A percentile compares a stretch with the other conserved stretches of the same genome.
phyloP scores from a whole-genome alignment of 2,113 vertebrate species.

The Geothlypis trichas region DNA sequence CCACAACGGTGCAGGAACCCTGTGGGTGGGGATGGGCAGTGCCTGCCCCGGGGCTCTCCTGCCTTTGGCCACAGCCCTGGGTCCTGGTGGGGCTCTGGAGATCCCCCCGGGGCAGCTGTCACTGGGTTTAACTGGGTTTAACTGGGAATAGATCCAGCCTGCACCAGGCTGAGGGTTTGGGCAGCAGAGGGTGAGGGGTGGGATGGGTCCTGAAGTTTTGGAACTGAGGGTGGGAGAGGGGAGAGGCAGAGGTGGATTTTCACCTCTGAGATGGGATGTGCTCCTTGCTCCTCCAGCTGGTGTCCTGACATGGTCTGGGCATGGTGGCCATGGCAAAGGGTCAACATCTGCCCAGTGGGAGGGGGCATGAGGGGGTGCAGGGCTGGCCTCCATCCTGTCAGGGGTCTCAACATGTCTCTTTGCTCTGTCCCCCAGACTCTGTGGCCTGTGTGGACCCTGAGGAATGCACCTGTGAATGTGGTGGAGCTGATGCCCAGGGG shows the following conservation, averaged over 20 bases:
- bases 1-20: not conserved
- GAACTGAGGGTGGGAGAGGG: not conserved
- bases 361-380: too few species aligned
- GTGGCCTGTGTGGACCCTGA: constrained; percentile 89
- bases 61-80: accelerated
- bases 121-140: not conserved
- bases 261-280: accelerated
- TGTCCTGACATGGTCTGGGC: not conserved
- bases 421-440: constrained; percentile 70
- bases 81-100: not conserved
- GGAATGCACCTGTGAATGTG: constrained; percentile 83
- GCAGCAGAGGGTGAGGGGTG: not conserved
- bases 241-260: not conserved
- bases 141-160: accelerated
- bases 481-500: constrained; percentile 89
- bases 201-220: not conserved
- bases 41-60: not conserved
- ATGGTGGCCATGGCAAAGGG: accelerated
- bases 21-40: not conserved
- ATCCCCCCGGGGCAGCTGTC: not conserved
- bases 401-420: accelerated
- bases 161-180: not conserved
- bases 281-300: not conserved
- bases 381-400: not conserved
- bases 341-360: not conserved